Conservation (phyloP, 2,113 vertebrate genomes). For the Rhabdornis inornatus region DNA sequence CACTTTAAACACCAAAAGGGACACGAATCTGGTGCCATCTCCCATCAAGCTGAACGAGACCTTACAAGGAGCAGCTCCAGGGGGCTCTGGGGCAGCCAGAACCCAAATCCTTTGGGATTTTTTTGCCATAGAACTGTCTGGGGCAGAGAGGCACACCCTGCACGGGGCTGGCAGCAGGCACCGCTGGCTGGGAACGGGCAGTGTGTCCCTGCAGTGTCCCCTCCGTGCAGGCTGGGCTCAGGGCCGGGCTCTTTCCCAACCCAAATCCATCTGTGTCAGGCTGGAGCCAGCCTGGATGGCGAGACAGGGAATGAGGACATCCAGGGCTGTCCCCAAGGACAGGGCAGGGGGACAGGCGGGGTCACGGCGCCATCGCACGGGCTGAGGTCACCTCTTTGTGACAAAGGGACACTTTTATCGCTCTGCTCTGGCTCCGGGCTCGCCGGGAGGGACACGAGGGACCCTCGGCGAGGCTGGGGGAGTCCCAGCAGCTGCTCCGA, state of each 20-base stretch:
- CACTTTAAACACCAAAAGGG: too few relatives aligned
- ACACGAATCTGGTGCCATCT: background rate
- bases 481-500: background rate
- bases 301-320: fast-evolving
- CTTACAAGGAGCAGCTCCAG: background rate
- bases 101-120: background rate
- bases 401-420: background rate
- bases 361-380: fast-evolving
- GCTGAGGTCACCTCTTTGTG: fast-evolving
- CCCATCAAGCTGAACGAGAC: fast-evolving
- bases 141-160: background rate
- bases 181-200: fast-evolving
- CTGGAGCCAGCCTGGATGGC: background rate
- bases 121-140: background rate
- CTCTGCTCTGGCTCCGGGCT: fast-evolving
- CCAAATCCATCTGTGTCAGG: background rate
- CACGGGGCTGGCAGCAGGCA: fast-evolving
- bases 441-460: fast-evolving
- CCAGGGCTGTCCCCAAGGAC: background rate
- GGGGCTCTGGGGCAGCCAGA: fast-evolving
- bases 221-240: background rate
- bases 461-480: fast-evolving
- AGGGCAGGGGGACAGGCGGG: background rate
- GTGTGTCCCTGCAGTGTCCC: background rate
- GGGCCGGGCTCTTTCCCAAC: background rate